Evolutionary conservation across 2,113 vertebrate genomes (phyloP), one percentile per base, ranked within the genome.

Genomic region (Gulo gulo): DNA sequence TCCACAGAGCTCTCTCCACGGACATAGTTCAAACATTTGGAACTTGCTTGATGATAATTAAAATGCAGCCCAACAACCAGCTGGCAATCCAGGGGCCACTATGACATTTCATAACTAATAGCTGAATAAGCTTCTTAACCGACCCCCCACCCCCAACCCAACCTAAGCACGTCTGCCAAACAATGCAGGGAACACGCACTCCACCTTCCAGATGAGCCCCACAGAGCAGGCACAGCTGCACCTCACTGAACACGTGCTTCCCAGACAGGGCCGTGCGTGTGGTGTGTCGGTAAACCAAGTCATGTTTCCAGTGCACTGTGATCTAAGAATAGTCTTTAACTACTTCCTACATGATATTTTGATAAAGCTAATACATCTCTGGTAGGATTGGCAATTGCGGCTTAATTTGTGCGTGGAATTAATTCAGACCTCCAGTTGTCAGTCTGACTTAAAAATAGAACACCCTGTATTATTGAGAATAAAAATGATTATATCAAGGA

Each of bases 81-180:
- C 26, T 90, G 86, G 92, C 96, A 95, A 95, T 90, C 87, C 59
- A 88, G 87, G 96, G 15, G 63, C 76, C 45, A 93, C 94, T 15
- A 34, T 1, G 36, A 94, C 93, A 96, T 97, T 98, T 98, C 88
- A 36, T 50, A 90, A 87, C 91, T 97, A 95, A 96, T 97, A 95
- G 96, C 16, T n/a, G 52, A 95, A 89, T 91, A 94, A 97, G 89
- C 94, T 80, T 52, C 26, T 79, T 95, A 95, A 61, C 10, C 2
- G 8, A 97, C 85, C 81, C 57, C 52, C 50, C 0, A 16, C 45
- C 26, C 31, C 55, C 36, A 63, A 74, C 39, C 31, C 63, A 34
- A 34, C 52, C 7, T 45, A 34, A 61, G 83, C 85, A 13, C 29
- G 18, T 34, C 45, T 76, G 11, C 67, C 80, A 80, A 73, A 67